These are phyloP conservation scores for Gila orcuttii DNA, from an alignment of 2,113 vertebrate genomes.

Conservation along the genomic window DNA sequence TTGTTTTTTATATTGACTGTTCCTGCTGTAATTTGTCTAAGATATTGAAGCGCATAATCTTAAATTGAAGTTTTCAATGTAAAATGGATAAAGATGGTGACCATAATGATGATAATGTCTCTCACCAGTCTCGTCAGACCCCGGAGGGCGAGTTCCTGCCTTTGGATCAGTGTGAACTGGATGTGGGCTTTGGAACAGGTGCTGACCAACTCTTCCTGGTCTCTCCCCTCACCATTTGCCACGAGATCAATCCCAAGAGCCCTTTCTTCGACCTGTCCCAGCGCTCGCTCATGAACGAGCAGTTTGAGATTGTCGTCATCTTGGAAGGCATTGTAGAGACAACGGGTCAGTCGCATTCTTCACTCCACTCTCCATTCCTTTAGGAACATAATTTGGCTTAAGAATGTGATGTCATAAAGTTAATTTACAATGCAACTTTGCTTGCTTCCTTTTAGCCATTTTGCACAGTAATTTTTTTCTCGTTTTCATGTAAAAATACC, in stretches of 20 bases:
- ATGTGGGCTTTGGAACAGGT: constrained; percentile 89
- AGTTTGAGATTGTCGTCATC: constrained; percentile 91
- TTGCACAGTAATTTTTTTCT: background rate
- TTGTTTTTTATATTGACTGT: background rate
- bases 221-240: constrained; percentile 89
- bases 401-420: too few relatives aligned
- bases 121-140: constrained; percentile 85
- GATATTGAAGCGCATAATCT: background rate
- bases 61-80: background rate
- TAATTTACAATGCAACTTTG: background rate
- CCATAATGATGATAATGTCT: background rate
- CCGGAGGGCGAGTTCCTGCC: constrained; percentile 90
- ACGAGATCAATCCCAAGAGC: constrained; percentile 88
- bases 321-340: constrained; percentile 91
- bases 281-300: constrained; percentile 83
- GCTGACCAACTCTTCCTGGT: constrained; percentile 91
- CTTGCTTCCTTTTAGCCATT: background rate
- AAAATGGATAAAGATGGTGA: background rate
- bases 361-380: constrained; percentile 31
- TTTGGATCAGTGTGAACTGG: constrained; percentile 87
- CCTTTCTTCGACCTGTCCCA: constrained; percentile 87
- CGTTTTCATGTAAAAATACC: background rate
- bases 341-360: constrained; percentile 74
- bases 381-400: background rate
- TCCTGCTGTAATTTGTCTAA: background rate